Evolutionary conservation across 2,888 invertebrate species (phyloP).

Genomic region (Hirtodrosophila duncani): DNA sequence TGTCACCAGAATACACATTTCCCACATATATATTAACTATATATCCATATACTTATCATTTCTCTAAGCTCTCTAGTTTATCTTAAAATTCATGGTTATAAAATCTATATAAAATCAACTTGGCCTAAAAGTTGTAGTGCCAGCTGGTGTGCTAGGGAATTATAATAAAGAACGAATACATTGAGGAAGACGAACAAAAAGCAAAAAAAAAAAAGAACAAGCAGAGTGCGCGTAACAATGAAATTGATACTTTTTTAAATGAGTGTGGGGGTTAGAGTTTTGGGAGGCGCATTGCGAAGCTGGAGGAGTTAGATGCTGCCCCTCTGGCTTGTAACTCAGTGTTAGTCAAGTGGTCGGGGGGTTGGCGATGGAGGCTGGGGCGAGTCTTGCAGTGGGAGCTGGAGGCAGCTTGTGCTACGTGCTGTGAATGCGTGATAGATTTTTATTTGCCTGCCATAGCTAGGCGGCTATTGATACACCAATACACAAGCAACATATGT

Average conservation of each 20-base stretch:
- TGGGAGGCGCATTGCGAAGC: slow-evolving; percentile 5
- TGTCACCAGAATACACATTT: no score
- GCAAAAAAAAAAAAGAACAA: slow-evolving; percentile 14
- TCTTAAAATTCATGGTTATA: no score
- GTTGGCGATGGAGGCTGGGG: neutral
- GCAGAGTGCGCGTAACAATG: slow-evolving; percentile 70
- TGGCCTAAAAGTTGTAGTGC: no score
- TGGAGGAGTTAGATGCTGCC: slow-evolving; percentile 22
- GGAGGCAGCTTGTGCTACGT: slow-evolving; percentile 54
- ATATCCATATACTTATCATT: no score
- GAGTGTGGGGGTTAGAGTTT: slow-evolving; percentile 6
- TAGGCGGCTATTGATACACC: slow-evolving; percentile 46
- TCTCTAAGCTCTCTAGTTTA: no score
- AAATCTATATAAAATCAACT: no score
- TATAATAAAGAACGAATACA: slow-evolving; percentile 45
- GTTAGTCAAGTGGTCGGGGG: slow-evolving; percentile 54
- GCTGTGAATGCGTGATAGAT: slow-evolving; percentile 70
- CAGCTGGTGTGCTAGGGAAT: no score
- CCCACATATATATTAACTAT: no score
- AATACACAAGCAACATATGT: slow-evolving; percentile 8
- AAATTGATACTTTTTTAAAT: slow-evolving; percentile 73
- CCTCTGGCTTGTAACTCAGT: slow-evolving; percentile 46
- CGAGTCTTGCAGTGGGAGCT: neutral
- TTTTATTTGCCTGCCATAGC: slow-evolving; percentile 59
- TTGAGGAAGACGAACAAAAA: slow-evolving; percentile 11